Conservation (phyloP, 2,797 vertebrate genomes). For the Lagocephalus sceleratus region DNA sequence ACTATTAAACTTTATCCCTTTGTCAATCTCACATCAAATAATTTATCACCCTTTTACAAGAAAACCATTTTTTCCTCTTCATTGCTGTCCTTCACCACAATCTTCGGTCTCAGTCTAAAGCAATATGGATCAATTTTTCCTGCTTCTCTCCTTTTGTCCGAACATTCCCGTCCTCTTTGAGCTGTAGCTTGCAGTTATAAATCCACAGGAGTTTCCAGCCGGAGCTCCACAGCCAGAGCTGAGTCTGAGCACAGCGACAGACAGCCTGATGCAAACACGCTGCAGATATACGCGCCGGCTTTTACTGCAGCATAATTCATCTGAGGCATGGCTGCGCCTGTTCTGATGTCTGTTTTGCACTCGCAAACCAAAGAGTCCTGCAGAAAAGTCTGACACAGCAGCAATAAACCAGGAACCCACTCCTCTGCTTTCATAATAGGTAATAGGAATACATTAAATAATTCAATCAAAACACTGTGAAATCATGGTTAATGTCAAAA, state of each 20-base stretch:
- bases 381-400: conserved; percentile 19
- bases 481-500: not conserved
- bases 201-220: conserved; percentile 53
- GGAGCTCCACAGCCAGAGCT: conserved; percentile 28
- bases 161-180: conserved; percentile 27
- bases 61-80: conserved; percentile 1
- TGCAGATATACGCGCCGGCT: conserved; percentile 42
- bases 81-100: conserved; percentile 31
- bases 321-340: conserved; percentile 27
- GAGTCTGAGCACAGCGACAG: conserved; percentile 50
- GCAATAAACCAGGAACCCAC: conserved; percentile 15
- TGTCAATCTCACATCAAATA: conserved; percentile 25
- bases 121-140: conserved; percentile 43
- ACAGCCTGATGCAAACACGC: conserved; percentile 39
- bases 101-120: conserved; percentile 32
- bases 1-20: conserved; percentile 12
- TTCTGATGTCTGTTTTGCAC: conserved; percentile 56
- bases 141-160: conserved; percentile 11
- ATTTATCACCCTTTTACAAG: conserved; percentile 23
- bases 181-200: conserved; percentile 56
- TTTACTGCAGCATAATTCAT: conserved; percentile 57
- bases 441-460: not conserved
- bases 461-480: not conserved
- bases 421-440: not conserved
- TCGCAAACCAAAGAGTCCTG: conserved; percentile 36